Base-by-base conservation (phyloP, 1,140 invertebrate genomes). In the Drosophila grimshawi region DNA sequence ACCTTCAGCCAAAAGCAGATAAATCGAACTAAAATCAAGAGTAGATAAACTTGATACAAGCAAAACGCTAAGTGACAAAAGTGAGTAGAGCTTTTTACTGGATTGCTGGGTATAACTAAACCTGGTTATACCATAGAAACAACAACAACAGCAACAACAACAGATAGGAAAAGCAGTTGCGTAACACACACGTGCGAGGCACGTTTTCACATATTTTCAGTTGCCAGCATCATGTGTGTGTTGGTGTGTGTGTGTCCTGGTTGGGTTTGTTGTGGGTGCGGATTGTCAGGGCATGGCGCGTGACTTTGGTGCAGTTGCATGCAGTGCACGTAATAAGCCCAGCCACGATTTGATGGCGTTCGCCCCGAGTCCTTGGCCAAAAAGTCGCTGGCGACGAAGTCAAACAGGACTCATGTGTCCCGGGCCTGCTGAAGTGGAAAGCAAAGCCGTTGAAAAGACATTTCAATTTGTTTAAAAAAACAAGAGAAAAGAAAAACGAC, bases 391-490 rank as follows among this genome's bases (percentile, higher is more conserved):
- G 65, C 81, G 61, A 81, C 74, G 75, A 85, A 90, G 85, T 89
- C 85, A 89, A 89, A 89, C 85, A 89, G 80, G 80, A 89, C 86
- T 89, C 80, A 81, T 90, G 86, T 85, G 80, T 89, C 85, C 74
- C 65, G 77, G 80, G 80, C 56, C 73, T 76, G 83, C 80, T 80
- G 80, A 77, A 89, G 83, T 88, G 85, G 85, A 88, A 88, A 83
- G 85, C 77, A 88, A 88, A 88, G 80, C 83, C 83, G 83, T 88
- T 88, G 85, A 89, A 89, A 85, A 89, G 85, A 89, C 86, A 89
- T 89, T 89, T 89, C 85, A 89, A 89, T 89, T 89, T 89, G 85
- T 85, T 76, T 89, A 66, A 67, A 78, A 78, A 49, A 5, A 8
- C 3, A 29, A 27, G 29, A 10, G 35, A 41, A 33, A 11, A 2